A percentile compares a stretch with the other conserved stretches of the same genome.
Conservation (phyloP, 1,140 invertebrate species). For the Cherax destructor region DNA sequence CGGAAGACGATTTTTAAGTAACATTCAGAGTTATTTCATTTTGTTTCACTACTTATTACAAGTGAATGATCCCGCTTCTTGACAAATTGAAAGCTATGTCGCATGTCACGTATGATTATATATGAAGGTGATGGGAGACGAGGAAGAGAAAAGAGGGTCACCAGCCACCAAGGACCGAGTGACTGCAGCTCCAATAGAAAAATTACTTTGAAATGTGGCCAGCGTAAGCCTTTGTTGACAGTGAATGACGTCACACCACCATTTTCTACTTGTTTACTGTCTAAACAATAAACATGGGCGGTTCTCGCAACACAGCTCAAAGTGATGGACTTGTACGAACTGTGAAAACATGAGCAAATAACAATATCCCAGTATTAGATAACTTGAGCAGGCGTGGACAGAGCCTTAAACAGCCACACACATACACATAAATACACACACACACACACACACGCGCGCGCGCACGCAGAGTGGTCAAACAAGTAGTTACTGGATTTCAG, state of each 20-base stretch:
- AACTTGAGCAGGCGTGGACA: background rate
- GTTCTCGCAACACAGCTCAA: slow-evolving; percentile 63
- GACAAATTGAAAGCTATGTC: background rate
- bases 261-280: slow-evolving; percentile 70
- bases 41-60: slow-evolving; percentile 53
- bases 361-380: background rate
- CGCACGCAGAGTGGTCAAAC: no score
- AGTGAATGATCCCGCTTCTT: background rate
- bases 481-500: no score
- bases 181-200: slow-evolving; percentile 11
- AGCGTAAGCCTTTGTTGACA: slow-evolving; percentile 66
- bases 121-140: background rate
- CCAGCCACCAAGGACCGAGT: background rate
- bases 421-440: background rate
- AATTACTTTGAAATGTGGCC: slow-evolving; percentile 66
- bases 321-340: slow-evolving; percentile 57
- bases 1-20: slow-evolving; percentile 67
- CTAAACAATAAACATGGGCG: slow-evolving; percentile 68
- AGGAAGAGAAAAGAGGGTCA: no score
- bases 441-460: no score
- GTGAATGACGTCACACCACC: slow-evolving; percentile 65
- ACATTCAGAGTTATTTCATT: slow-evolving; percentile 62
- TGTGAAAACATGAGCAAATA: slow-evolving; percentile 43
- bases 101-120: background rate
- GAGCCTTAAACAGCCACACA: background rate